Conservation (phyloP, 2,888 invertebrate species). For the Synanthedon tipuliformis region DNA sequence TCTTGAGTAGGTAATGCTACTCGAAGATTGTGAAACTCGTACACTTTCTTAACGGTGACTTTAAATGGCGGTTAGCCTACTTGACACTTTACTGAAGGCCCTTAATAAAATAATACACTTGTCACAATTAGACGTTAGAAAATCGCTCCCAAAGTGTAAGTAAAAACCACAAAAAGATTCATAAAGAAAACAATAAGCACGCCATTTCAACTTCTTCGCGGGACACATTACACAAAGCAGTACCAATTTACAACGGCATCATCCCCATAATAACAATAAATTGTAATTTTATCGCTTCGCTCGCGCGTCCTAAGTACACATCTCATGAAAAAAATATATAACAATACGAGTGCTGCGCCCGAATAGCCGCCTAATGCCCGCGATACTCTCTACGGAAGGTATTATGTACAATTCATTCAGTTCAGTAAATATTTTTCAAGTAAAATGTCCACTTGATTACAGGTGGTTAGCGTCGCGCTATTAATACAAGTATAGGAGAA, state of each 20-base stretch:
- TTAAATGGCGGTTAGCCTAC: no score
- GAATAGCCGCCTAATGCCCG: conserved; percentile 10
- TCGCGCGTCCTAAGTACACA: conserved; percentile 20
- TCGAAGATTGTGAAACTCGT: no score
- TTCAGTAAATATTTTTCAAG: no score
- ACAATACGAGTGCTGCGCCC: conserved; percentile 13
- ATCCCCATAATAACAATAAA: conserved; percentile 28
- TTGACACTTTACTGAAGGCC: no score
- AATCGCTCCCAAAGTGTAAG: no score
- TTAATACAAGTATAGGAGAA: no score
- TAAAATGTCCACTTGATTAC: no score
- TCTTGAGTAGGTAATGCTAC: no score
- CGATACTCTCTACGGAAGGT: neutral
- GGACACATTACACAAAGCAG: conserved; percentile 9
- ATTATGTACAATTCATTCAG: neutral
- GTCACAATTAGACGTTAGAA: no score
- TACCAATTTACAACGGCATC: conserved; percentile 11
- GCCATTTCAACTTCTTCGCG: conserved; percentile 3
- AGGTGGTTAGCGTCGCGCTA: no score
- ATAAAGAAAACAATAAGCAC: conserved; percentile 15
- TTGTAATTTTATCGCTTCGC: conserved; percentile 26
- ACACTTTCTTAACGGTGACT: no score
- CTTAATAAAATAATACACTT: no score
- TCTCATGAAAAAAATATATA: conserved; percentile 33
- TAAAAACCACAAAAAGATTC: conserved; percentile 1